These are phyloP conservation scores for Neofelis nebulosa DNA, from an alignment of 2,113 vertebrate species.

Conservation along the genomic window DNA sequence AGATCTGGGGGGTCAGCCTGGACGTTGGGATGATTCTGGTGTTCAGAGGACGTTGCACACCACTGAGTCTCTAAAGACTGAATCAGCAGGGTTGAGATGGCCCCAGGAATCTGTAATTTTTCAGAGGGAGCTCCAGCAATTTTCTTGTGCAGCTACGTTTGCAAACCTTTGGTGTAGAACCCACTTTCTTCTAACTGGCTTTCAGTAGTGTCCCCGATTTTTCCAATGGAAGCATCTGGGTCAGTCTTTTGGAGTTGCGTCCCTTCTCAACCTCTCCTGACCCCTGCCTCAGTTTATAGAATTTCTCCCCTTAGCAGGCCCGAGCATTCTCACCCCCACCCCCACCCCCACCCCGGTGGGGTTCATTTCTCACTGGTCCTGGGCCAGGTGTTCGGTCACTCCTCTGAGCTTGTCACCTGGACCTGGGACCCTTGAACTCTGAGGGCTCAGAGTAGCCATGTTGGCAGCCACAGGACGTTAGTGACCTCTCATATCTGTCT, in stretches of 20 bases:
- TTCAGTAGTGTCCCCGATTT: background rate
- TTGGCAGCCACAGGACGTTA: background rate
- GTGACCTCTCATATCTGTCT: background rate
- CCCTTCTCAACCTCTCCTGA: background rate
- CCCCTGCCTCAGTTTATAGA: background rate
- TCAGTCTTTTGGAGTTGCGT: background rate
- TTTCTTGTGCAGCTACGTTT: background rate
- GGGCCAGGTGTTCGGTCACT: background rate
- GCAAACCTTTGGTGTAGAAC: background rate
- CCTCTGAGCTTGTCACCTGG: background rate
- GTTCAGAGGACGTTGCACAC: background rate
- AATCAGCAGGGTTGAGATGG: background rate
- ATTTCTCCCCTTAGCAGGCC: background rate
- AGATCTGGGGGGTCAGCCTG: background rate
- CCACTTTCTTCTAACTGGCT: background rate
- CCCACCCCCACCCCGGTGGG: no score
- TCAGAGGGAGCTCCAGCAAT: background rate
- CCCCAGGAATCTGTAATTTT: background rate
- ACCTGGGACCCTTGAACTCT: background rate
- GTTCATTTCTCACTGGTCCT: background rate
- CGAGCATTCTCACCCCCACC: background rate
- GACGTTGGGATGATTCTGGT: rapidly evolving
- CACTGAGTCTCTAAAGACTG: background rate
- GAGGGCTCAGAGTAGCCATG: background rate
- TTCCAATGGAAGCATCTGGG: background rate